Evolutionary conservation across 2,797 vertebrate species (phyloP).

Genomic region (Tapirus indicus): DNA sequence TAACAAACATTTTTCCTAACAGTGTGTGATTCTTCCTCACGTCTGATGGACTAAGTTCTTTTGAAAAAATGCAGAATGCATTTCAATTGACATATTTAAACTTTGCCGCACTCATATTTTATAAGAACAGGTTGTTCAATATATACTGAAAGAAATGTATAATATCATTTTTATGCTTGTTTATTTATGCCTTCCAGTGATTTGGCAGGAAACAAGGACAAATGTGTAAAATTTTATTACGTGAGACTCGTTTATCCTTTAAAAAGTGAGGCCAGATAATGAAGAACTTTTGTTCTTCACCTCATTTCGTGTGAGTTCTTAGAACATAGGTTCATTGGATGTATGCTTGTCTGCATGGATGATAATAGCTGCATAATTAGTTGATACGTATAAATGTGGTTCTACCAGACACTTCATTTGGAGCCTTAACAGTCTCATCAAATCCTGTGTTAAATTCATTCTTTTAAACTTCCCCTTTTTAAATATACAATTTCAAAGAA

Average conservation of each 20-base stretch:
- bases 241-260: background rate
- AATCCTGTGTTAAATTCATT: background rate
- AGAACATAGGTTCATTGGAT: background rate
- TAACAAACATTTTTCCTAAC: background rate
- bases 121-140: background rate
- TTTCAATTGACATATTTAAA: background rate
- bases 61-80: background rate
- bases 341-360: background rate
- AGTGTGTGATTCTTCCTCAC: background rate
- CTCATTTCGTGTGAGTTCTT: slow-evolving; percentile 24
- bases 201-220: background rate
- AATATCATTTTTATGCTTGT: background rate
- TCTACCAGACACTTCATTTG: background rate
- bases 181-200: slow-evolving; percentile 8
- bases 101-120: background rate
- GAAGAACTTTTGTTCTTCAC: background rate
- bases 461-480: background rate
- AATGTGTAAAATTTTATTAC: background rate
- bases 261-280: background rate
- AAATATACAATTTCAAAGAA: background rate
- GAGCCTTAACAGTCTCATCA: background rate
- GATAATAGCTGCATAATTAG: background rate
- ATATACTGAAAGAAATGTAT: background rate
- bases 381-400: background rate
- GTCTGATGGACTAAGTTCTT: background rate